Evolutionary conservation across 2,888 invertebrate species (phyloP).

Genomic region (Tupiocoris notatus): DNA sequence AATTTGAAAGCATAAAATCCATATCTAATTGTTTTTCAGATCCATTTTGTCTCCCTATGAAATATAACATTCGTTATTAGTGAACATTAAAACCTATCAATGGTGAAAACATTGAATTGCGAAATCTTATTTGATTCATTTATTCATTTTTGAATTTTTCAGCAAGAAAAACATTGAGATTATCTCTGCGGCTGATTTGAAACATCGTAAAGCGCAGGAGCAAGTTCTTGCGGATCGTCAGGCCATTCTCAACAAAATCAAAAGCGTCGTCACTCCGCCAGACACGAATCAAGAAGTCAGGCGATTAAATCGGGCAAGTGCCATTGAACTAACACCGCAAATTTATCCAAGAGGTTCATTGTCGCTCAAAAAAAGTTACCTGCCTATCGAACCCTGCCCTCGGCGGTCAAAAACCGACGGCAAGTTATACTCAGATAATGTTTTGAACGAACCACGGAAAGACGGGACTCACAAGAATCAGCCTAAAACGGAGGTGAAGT

Average conservation of each 20-base stretch:
- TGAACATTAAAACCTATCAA: too few relatives aligned
- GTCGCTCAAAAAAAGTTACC: conserved; percentile 25
- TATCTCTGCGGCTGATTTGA: not conserved
- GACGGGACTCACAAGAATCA: too few relatives aligned
- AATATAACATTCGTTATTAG: too few relatives aligned
- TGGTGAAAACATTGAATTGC: too few relatives aligned
- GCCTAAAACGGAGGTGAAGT: not conserved
- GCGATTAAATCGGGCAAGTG: not conserved
- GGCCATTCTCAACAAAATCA: not conserved
- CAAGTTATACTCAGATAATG: too few relatives aligned
- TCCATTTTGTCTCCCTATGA: too few relatives aligned
- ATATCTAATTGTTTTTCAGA: too few relatives aligned
- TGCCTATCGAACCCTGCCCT: conserved; percentile 13
- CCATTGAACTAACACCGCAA: not conserved
- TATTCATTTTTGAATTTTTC: too few relatives aligned
- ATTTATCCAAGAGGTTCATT: conserved; percentile 8
- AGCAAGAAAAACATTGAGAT: not conserved
- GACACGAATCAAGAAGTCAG: not conserved
- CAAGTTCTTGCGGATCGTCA: not conserved
- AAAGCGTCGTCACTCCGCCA: not conserved
- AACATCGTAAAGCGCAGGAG: not conserved
- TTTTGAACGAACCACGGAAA: too few relatives aligned
- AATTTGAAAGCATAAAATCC: too few relatives aligned
- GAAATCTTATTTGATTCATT: too few relatives aligned
- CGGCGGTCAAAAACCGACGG: not conserved